phyloP scores from a whole-genome alignment of 2,797 vertebrate species.

The Anas georgica region DNA sequence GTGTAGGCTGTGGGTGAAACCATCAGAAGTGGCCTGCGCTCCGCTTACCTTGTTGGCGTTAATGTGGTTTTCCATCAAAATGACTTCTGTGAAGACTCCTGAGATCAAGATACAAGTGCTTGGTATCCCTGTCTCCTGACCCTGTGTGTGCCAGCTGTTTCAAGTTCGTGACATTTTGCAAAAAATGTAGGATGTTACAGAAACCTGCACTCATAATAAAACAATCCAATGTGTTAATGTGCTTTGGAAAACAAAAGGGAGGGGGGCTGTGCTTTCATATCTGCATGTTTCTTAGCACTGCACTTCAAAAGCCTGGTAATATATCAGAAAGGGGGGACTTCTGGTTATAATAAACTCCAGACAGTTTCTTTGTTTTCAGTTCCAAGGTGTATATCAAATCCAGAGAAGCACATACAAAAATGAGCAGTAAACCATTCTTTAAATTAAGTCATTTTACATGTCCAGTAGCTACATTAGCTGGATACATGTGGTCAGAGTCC shows the following conservation, averaged over 20 bases:
- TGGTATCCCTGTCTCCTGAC: background rate
- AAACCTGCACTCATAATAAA: background rate
- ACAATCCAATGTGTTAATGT: rapidly evolving
- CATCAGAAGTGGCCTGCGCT: background rate
- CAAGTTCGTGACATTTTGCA: background rate
- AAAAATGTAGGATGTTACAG: background rate
- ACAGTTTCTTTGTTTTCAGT: background rate
- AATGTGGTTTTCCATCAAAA: background rate
- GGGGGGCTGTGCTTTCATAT: background rate
- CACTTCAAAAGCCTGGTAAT: background rate
- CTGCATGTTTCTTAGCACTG: background rate
- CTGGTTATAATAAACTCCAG: background rate
- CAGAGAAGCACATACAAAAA: background rate
- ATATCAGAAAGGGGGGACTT: background rate
- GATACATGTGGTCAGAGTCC: background rate
- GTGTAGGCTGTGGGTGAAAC: background rate
- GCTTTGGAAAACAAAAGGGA: background rate
- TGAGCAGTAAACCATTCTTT: background rate
- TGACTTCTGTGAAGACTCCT: background rate
- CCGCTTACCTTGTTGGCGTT: background rate
- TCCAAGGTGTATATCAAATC: background rate
- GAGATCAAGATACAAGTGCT: background rate
- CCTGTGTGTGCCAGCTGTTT: background rate
- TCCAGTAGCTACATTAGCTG: background rate
- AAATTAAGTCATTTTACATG: background rate